Evolutionary conservation across 2,797 vertebrate genomes (phyloP).

Genomic region (Protosalanx chinensis): DNA sequence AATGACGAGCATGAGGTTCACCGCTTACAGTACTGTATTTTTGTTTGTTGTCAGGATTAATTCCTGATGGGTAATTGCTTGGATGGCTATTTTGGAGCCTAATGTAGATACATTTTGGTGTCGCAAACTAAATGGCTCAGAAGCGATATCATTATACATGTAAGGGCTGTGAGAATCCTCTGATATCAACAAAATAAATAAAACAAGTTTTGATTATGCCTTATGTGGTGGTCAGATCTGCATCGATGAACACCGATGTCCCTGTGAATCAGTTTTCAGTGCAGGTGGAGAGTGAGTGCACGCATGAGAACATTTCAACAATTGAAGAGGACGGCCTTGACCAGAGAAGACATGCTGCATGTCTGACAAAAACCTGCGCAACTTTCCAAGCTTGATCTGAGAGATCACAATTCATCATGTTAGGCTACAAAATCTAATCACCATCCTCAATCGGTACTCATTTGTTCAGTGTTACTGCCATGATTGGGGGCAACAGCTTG

Average conservation of each 20-base stretch:
- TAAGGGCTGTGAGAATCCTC: not conserved
- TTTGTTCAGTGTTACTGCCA: not conserved
- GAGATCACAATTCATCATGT: not conserved
- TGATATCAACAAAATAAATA: no score
- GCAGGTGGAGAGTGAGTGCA: not conserved
- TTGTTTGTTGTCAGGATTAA: no score
- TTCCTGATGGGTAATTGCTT: no score
- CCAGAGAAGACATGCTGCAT: not conserved
- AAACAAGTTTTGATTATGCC: no score
- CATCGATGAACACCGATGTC: no score
- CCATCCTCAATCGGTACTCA: not conserved
- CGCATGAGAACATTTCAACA: not conserved
- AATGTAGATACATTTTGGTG: no score
- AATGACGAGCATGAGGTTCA: no score
- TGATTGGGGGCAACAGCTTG: slow-evolving; percentile 26
- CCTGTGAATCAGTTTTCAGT: no score
- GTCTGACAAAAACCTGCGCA: not conserved
- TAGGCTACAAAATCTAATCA: not conserved
- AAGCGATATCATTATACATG: not conserved
- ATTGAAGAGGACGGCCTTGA: not conserved
- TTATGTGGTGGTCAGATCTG: no score
- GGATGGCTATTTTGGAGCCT: no score
- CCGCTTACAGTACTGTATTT: no score
- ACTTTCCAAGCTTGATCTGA: not conserved
- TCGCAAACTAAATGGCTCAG: no score